Evolutionary conservation across 1,140 invertebrate species (phyloP).

Genomic region (Neodiprion lecontei): DNA sequence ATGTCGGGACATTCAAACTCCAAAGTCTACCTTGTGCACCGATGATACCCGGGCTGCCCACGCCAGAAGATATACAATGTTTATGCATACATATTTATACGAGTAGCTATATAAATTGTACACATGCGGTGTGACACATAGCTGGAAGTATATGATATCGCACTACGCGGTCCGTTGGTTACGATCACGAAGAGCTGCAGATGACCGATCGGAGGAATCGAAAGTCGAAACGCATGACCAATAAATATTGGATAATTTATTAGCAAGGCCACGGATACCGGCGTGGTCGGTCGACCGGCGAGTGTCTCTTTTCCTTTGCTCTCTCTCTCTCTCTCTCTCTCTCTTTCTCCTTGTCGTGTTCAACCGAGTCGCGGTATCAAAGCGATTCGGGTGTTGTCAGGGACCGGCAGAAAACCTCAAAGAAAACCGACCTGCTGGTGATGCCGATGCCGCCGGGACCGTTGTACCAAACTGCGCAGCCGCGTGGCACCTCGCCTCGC

Average conservation of each 20-base stretch:
- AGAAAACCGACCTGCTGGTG: conserved; percentile 37
- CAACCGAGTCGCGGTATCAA: conserved; percentile 39
- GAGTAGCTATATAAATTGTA: too few species aligned
- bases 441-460: not conserved
- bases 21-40: too few species aligned
- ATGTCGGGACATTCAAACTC: too few species aligned
- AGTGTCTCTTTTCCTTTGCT: not conserved
- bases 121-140: too few species aligned
- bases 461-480: not conserved
- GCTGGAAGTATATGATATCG: too few species aligned
- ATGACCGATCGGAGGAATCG: not conserved
- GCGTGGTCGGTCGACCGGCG: not conserved
- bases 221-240: conserved; percentile 29
- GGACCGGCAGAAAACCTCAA: conserved; percentile 40
- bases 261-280: conserved; percentile 35
- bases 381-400: conserved; percentile 47
- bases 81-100: too few species aligned
- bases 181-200: not conserved
- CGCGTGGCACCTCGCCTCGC: too few species aligned
- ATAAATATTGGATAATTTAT: conserved; percentile 53
- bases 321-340: not conserved
- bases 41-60: too few species aligned
- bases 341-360: too few species aligned
- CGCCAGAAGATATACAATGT: too few species aligned
- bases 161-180: too few species aligned